Evolutionary conservation across 2,888 invertebrate genomes (phyloP), one percentile per base, ranked within the genome.

Genomic region (Ectropis crepuscularia): DNA sequence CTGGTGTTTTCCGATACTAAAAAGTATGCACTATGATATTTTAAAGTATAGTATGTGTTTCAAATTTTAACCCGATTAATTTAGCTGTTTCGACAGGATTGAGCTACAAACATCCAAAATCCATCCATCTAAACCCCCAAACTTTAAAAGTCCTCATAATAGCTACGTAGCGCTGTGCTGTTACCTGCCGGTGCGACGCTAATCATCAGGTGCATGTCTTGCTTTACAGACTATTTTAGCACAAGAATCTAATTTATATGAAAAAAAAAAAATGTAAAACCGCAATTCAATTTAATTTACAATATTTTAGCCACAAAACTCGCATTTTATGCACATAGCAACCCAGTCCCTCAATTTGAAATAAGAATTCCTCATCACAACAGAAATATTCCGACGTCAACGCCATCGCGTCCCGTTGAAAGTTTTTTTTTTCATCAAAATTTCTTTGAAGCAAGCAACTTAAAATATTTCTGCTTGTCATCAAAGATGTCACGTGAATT

Each of bases 401-500:
- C 53, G 62, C 46, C 55, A 55, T 61, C 61, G 48, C 54, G 63
- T 53, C 61, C 57, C 61, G 57, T 61, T 39, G 57, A 65, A 72
- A 68, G 55, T 70, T 71, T 72, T 72, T 28, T n/a, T 63, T 69
- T 72, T 72, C 70, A 72, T 72, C 72, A 70, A 72, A 72, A 70
- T 72, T 69, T 69, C 70, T 72, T 70, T 67, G 72, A 67, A 61
- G 67, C 53, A 61, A 61, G 61, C 64, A 68, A 68, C 69, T 68
- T 63, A 39, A 61, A 65, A 63, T 67, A 61, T 67, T 68, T 66
- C 57, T 43, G 41, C 60, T 50, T 48, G 70, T 67, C 63, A 55
- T 58, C 61, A 45, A 57, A 61, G 51, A 57, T 53, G 53, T 64
- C 61, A 67, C 65, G 60, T 63, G 66, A 54, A 68, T 60, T 65